Evolutionary conservation across 2,888 invertebrate genomes (phyloP), one percentile per base, ranked within the genome.

Genomic region (Spodoptera littoralis): DNA sequence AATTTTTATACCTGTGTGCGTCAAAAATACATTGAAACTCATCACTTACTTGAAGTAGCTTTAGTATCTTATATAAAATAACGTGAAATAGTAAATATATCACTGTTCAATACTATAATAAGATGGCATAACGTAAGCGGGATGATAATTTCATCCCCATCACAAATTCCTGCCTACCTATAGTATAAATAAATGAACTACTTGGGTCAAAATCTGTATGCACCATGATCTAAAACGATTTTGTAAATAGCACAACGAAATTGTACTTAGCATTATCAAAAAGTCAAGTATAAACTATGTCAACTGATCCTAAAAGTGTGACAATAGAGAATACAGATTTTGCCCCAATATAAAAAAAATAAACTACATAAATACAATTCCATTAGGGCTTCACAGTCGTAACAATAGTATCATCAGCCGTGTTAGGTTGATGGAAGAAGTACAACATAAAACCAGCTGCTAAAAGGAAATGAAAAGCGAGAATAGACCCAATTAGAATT

Each of bases 401-500:
- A 5, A 81, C 65, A 12, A 62, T 46, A 9, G 73, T 62, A 0
- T 67, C 48, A 5, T 74, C 76, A 30, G 30, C 24, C 6, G 75
- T 72, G 47, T 80, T 85, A 1, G 96, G 96, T 2, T 94, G 95
- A 82, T 97, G 96, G 79, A 97, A 98, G 88, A 98, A 98, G 82
- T 96, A 97, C 65, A 97, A 83, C 97, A 98, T 97, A 86, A 99
- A 98, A 11, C 98, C 98, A 36, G 97, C 96, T 1, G 98, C 98
- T 36, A 99, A 88, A 18, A 98, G 87, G 54, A 98, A 96, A 89
- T 99, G 99, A 70, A 97, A 96, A 18, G 96, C 93, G 53, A 98
- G 86, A 52, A 99, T 97, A 30, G 96, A 95, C 18, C 94, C 93
- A 0, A 88, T 86, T 6, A 94, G 67, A 24, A 94, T 86, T 0